Conservation (phyloP, 1,140 invertebrate species). For the Watersipora subatra region DNA sequence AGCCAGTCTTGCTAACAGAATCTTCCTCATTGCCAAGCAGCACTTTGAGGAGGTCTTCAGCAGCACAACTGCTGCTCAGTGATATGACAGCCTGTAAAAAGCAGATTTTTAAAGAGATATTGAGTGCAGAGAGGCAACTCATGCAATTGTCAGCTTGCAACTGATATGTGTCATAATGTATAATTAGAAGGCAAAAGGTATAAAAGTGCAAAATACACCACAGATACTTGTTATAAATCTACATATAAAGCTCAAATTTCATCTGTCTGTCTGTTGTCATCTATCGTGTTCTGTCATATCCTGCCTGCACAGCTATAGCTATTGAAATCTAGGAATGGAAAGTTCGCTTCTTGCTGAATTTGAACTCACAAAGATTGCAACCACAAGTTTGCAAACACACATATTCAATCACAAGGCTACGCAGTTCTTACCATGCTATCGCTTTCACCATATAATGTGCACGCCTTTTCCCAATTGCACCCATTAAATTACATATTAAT, state of each 20-base stretch:
- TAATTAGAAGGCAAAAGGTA: background rate
- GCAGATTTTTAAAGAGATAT: constrained; percentile 4
- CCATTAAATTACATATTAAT: too few species aligned
- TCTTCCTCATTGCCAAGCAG: constrained; percentile 58
- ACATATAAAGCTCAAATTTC: background rate
- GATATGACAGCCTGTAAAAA: constrained; percentile 23
- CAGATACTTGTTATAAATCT: background rate
- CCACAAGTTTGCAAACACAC: too few species aligned
- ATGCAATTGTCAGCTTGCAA: background rate
- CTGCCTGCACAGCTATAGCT: too few species aligned
- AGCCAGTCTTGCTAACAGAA: constrained; percentile 46
- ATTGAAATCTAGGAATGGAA: too few species aligned
- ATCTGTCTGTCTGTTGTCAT: too few species aligned
- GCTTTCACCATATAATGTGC: too few species aligned
- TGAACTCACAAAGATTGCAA: too few species aligned
- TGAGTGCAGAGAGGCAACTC: background rate
- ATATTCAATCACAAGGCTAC: too few species aligned
- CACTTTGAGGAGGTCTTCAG: constrained; percentile 46
- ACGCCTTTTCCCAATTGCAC: too few species aligned
- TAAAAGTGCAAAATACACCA: background rate
- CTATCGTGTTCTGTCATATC: too few species aligned
- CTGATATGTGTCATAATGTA: background rate
- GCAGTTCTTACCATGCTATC: too few species aligned
- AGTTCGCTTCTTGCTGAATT: too few species aligned
- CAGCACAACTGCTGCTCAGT: constrained; percentile 15